Evolutionary conservation across 1,140 invertebrate genomes (phyloP).

Genomic region (Mizuhopecten yessoensis): DNA sequence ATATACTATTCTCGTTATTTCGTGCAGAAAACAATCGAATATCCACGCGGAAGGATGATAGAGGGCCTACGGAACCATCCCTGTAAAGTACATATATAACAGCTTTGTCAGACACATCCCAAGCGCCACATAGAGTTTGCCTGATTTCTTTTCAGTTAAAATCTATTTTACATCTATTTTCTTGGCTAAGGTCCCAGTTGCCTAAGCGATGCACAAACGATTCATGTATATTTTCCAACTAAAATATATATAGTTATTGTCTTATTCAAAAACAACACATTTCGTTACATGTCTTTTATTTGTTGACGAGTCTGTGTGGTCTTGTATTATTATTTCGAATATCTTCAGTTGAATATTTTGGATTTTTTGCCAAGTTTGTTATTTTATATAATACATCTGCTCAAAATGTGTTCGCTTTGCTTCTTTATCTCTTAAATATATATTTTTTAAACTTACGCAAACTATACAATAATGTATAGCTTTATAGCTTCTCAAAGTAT

Average conservation of each 20-base stretch:
- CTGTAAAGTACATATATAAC: background rate
- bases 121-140: background rate
- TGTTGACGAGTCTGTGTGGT: too few species aligned
- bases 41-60: background rate
- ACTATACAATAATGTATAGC: too few species aligned
- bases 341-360: too few species aligned
- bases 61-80: background rate
- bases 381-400: too few species aligned
- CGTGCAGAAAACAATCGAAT: background rate
- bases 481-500: too few species aligned
- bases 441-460: too few species aligned
- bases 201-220: background rate
- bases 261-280: background rate
- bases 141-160: background rate
- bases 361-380: too few species aligned
- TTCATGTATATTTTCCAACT: background rate
- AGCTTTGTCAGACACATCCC: background rate
- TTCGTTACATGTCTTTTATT: too few species aligned
- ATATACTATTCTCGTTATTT: background rate
- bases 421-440: too few species aligned
- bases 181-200: background rate
- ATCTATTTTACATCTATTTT: constrained; percentile 15
- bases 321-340: too few species aligned
- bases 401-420: too few species aligned
- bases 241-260: background rate